Evolutionary conservation across 2,113 vertebrate species (phyloP), one percentile per base, ranked within the genome.

Genomic region (Blennius ocellaris): DNA sequence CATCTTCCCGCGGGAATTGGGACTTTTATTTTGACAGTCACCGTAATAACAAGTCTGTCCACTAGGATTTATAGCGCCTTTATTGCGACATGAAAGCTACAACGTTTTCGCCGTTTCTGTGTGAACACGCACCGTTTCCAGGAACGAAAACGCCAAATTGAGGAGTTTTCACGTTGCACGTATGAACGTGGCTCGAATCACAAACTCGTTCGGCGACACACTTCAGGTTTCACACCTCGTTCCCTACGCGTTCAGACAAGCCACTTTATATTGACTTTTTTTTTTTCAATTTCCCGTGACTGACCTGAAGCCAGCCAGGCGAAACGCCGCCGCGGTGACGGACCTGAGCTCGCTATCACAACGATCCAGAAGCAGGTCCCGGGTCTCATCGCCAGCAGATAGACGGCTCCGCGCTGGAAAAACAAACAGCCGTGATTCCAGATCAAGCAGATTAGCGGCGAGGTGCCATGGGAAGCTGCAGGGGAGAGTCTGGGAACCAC

Each of bases 341-440:
- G n/a, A n/a, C n/a, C n/a, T n/a, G n/a, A n/a, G 65, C 73, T 51
- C 61, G 81, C 72, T 79, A 76, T 79, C 75, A 69, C 62, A 83
- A 55, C 39, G n/a, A n/a, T 87, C 62, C 81, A 6, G 74, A 69
- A 82, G n/a, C 61, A 78, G 87, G 78, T 83, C 78, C 87, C 67
- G 78, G 76, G 81, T 85, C 82, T 87, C 84, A 86, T 89, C 84
- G 83, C 73, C 57, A 73, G 84, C 81, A 85, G 79, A 84, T 64
- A 81, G 76, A 88, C 70, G 73, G 76, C 72, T 45, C 40, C 41
- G 81, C 71, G 82, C 73, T 78, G 77, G 66, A 83, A 86, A 86
- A 87, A 87, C 86, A 92, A 90, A 92, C 86, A 90, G 47, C 53
- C 3, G 71, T 66, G 3, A 81, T 69, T 82, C 63, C 83, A 89